Evolutionary conservation across 2,888 invertebrate genomes (phyloP).

Genomic region (Eucera pruinosa): DNA sequence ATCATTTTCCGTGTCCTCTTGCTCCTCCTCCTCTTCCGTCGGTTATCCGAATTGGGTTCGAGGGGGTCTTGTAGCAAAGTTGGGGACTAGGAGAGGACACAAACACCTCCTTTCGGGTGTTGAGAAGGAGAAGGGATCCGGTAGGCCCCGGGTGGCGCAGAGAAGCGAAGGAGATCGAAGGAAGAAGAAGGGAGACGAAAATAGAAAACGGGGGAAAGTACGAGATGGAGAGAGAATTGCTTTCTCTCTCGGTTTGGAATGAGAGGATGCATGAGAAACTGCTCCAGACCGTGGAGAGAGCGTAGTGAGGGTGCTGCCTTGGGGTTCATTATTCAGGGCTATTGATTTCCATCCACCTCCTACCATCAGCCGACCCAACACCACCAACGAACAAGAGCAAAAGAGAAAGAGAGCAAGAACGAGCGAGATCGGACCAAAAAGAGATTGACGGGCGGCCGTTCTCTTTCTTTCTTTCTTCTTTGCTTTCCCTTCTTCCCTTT

Average conservation of each 20-base stretch:
- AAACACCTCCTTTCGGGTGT: constrained; percentile 75
- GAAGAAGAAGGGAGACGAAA: constrained; percentile 41
- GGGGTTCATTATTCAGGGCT: constrained; percentile 84
- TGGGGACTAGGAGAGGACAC: constrained; percentile 77
- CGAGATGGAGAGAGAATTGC: constrained; percentile 59
- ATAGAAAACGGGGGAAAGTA: constrained; percentile 55
- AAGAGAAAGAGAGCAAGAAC: constrained; percentile 67
- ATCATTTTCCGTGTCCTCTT: constrained; percentile 76
- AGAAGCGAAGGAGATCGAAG: constrained; percentile 58
- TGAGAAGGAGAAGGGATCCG: constrained; percentile 68
- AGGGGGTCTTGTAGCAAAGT: constrained; percentile 76
- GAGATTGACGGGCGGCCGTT: constrained; percentile 75
- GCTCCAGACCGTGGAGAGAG: constrained; percentile 80
- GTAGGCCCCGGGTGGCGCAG: constrained; percentile 63
- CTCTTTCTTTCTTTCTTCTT: constrained; percentile 59
- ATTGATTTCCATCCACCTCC: constrained; percentile 84
- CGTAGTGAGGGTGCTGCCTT: constrained; percentile 80
- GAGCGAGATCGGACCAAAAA: constrained; percentile 68
- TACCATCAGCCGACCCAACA: constrained; percentile 77
- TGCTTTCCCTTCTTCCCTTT: constrained; percentile 22
- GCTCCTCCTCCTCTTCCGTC: constrained; percentile 72
- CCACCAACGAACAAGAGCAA: constrained; percentile 75
- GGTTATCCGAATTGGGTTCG: constrained; percentile 78
- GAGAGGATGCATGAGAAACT: constrained; percentile 80
- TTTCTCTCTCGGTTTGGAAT: constrained; percentile 66